A percentile compares a stretch with the other conserved stretches of the same genome.
These are phyloP conservation scores for Cremastobaeus sp. DNA, from an alignment of 2,888 invertebrate species.

Conservation along the genomic window DNA sequence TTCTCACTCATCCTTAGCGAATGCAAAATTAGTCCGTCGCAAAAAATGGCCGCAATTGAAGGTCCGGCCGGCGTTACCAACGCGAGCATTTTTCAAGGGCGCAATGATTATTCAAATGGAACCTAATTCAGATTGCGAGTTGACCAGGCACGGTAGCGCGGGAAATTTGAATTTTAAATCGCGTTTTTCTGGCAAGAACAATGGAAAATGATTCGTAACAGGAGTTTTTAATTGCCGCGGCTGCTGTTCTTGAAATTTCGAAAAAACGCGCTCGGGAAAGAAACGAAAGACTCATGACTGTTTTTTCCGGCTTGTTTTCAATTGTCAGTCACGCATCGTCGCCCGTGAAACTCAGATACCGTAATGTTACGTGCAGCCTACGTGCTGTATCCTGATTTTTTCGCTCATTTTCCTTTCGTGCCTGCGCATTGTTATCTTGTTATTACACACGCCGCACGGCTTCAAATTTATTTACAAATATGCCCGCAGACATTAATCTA, in stretches of 20 bases:
- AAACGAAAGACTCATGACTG: constrained; percentile 6
- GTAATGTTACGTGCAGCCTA: constrained; percentile 58
- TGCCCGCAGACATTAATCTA: constrained; percentile 28
- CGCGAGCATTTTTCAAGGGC: too few species aligned
- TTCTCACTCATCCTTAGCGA: too few species aligned
- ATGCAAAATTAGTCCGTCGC: too few species aligned
- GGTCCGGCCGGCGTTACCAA: too few species aligned
- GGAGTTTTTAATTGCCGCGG: background rate
- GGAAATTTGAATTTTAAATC: constrained; percentile 21
- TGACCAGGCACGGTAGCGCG: too few species aligned
- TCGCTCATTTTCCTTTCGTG: constrained; percentile 54
- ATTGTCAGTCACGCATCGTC: constrained; percentile 59
- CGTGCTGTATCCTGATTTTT: constrained; percentile 54
- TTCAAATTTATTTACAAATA: constrained; percentile 51
- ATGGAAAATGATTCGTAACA: background rate
- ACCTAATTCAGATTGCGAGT: too few species aligned
- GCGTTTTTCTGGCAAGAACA: background rate
- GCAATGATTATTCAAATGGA: constrained; percentile 1
- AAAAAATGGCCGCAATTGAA: too few species aligned
- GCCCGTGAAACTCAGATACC: constrained; percentile 51
- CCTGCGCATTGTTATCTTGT: constrained; percentile 51
- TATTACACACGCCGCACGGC: constrained; percentile 28
- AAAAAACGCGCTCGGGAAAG: constrained; percentile 9
- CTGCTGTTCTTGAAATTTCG: constrained; percentile 4
- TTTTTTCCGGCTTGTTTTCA: constrained; percentile 46